These are phyloP conservation scores for Cercopithecus hamlyni DNA, from an alignment of 2,797 vertebrate genomes.

Conservation along the genomic window DNA sequence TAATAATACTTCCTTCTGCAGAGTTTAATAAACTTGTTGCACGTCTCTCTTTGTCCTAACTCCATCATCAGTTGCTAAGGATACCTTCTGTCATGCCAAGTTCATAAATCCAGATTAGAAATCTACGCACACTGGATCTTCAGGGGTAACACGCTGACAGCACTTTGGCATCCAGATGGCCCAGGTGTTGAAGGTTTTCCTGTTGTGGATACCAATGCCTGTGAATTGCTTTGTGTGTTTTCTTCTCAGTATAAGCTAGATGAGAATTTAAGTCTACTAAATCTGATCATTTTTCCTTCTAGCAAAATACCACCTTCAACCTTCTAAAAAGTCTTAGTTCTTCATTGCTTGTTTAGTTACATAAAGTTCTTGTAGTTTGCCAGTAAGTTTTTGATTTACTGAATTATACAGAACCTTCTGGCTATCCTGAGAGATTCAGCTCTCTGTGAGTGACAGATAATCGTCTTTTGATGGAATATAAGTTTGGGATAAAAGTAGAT, in stretches of 20 bases:
- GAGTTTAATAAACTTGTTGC: background rate
- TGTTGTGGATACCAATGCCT: too few relatives aligned
- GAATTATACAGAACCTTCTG: background rate
- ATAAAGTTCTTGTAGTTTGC: background rate
- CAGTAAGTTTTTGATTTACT: background rate
- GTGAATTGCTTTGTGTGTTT: background rate
- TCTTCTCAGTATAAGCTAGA: background rate
- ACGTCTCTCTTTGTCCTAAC: background rate
- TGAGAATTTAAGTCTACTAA: background rate
- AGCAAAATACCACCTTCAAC: background rate
- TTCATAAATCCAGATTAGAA: background rate
- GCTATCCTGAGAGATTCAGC: background rate
- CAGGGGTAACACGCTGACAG: background rate
- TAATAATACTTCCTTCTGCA: background rate
- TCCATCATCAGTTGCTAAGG: background rate
- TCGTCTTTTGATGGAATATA: background rate
- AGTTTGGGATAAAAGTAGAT: background rate
- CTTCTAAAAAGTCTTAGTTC: background rate
- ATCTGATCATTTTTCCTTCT: background rate
- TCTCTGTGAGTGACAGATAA: background rate
- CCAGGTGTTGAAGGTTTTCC: background rate
- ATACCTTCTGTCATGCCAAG: background rate
- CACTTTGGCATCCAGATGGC: accelerated
- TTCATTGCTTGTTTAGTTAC: background rate
- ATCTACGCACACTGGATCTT: background rate